Evolutionary conservation across 1,140 invertebrate species (phyloP).

Genomic region (Elysia chlorotica): DNA sequence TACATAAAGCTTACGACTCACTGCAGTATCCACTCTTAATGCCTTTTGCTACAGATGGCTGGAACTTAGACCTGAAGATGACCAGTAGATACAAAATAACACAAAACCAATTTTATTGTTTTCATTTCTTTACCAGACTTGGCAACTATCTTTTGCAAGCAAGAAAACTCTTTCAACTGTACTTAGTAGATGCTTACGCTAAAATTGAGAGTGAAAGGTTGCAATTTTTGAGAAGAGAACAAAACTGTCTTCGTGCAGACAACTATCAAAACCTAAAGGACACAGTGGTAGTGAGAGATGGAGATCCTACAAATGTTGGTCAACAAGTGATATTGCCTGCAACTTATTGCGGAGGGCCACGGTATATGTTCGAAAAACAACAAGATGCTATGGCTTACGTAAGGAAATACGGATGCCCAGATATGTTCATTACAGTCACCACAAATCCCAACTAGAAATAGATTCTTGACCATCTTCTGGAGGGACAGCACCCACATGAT

Average conservation of each 20-base stretch:
- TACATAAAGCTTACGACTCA: background rate
- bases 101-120: slow-evolving; percentile 27
- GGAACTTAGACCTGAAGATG: background rate
- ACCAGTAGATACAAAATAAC: slow-evolving; percentile 20
- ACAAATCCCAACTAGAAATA: slow-evolving; percentile 65
- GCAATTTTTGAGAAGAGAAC: slow-evolving; percentile 40
- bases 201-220: slow-evolving; percentile 54
- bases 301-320: slow-evolving; percentile 38
- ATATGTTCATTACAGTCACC: slow-evolving; percentile 65
- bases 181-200: slow-evolving; percentile 60
- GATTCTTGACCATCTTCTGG: slow-evolving; percentile 49
- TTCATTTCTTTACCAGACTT: slow-evolving; percentile 19
- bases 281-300: slow-evolving; percentile 21
- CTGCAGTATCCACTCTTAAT: slow-evolving; percentile 3
- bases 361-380: slow-evolving; percentile 61
- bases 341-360: slow-evolving; percentile 54
- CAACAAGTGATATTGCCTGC: slow-evolving; percentile 59
- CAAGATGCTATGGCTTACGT: slow-evolving; percentile 66
- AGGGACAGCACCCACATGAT: slow-evolving; percentile 46
- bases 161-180: slow-evolving; percentile 57
- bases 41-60: background rate
- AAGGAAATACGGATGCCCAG: slow-evolving; percentile 59
- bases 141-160: slow-evolving; percentile 43
- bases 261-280: slow-evolving; percentile 38
- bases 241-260: slow-evolving; percentile 34